These are phyloP conservation scores for Latrodectus elegans DNA, from an alignment of 2,888 invertebrate species.

Conservation along the genomic window DNA sequence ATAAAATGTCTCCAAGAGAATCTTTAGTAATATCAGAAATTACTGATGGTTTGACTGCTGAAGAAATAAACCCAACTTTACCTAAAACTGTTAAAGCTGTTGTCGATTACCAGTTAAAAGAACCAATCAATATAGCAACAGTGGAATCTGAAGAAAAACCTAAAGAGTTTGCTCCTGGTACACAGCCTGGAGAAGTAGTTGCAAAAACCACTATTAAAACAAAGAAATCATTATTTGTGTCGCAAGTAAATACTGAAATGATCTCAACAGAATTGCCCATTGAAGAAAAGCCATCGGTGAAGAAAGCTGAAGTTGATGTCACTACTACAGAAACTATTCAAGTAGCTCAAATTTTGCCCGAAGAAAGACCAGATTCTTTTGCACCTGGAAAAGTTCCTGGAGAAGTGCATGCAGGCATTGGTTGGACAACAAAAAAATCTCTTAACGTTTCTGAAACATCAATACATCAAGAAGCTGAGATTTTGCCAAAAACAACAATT, in stretches of 20 bases:
- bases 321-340: conserved; percentile 65
- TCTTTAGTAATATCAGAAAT: conserved; percentile 61
- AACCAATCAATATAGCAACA: conserved; percentile 43
- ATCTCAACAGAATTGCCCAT: conserved; percentile 42
- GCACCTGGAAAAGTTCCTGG: conserved; percentile 66
- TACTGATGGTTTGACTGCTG: conserved; percentile 37
- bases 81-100: conserved; percentile 53
- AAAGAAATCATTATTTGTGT: conserved; percentile 70
- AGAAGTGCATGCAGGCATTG: conserved; percentile 62
- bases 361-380: conserved; percentile 64
- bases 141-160: conserved; percentile 62
- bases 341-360: conserved; percentile 64
- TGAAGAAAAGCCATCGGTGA: conserved; percentile 47
- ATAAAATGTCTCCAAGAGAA: conserved; percentile 60
- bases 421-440: conserved; percentile 63
- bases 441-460: conserved; percentile 64
- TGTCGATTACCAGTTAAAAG: conserved; percentile 39
- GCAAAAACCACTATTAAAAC: conserved; percentile 62
- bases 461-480: conserved; percentile 34
- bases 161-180: conserved; percentile 56
- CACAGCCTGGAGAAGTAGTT: conserved; percentile 57
- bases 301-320: conserved; percentile 55
- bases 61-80: conserved; percentile 35
- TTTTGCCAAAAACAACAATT: conserved; percentile 25
- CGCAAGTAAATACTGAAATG: conserved; percentile 69